Conservation (phyloP, 2,113 vertebrate genomes). For the Oriolus oriolus region DNA sequence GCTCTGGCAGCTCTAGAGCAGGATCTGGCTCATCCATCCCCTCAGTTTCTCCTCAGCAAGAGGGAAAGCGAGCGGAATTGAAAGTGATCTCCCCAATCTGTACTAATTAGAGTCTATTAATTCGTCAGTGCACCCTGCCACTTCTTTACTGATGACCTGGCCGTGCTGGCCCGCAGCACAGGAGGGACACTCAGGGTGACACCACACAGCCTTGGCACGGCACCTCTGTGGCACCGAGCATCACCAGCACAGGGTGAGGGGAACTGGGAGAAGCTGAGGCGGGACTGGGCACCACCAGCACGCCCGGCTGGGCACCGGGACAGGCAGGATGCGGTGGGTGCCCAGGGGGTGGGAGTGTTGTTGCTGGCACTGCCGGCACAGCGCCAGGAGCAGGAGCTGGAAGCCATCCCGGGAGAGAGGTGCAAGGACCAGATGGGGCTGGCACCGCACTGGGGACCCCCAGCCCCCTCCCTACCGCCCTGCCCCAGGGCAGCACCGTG, state of each 20-base stretch:
- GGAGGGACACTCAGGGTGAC: background rate
- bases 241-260: accelerated
- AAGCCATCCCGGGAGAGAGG: conserved; percentile 57
- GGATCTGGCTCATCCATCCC: background rate
- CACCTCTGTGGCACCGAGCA: accelerated
- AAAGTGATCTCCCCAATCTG: conserved; percentile 58
- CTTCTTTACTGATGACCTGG: conserved; percentile 2
- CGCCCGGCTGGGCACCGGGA: accelerated
- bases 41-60: background rate
- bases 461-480: accelerated
- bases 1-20: background rate
- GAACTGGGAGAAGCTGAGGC: background rate
- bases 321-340: background rate
- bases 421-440: conserved; percentile 66
- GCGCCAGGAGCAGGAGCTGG: conserved; percentile 60
- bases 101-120: conserved; percentile 68
- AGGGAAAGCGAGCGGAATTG: conserved; percentile 32
- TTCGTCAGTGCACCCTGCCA: background rate
- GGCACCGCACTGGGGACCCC: accelerated
- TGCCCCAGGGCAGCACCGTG: background rate
- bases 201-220: accelerated
- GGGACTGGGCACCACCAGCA: accelerated
- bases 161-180: accelerated
- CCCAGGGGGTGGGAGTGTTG: background rate
- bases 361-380: conserved; percentile 4